Conservation (phyloP, 2,797 vertebrate genomes). For the Mus spretus region DNA sequence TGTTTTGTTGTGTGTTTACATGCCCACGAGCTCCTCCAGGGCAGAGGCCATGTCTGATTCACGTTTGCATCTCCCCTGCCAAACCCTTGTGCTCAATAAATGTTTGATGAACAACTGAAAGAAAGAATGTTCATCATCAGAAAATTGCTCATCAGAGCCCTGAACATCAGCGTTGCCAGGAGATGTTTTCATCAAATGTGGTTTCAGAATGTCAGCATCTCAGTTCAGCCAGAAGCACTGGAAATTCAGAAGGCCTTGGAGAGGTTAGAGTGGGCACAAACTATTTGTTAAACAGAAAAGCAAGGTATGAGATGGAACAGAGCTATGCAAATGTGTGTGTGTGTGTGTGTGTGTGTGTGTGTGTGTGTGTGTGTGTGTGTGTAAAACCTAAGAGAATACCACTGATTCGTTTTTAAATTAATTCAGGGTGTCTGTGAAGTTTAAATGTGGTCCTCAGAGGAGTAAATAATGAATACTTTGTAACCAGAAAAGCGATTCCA, state of each 20-base stretch:
- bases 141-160: conserved; percentile 71
- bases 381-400: conserved; percentile 67
- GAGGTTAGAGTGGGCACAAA: conserved; percentile 69
- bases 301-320: conserved; percentile 76
- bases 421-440: conserved; percentile 83
- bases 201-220: conserved; percentile 41
- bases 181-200: conserved; percentile 64
- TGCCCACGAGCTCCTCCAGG: neutral
- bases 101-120: conserved; percentile 78
- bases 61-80: neutral
- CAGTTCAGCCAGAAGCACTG: conserved; percentile 28
- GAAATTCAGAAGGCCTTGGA: conserved; percentile 61
- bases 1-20: conserved; percentile 52
- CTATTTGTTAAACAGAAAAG: conserved; percentile 82
- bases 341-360: too few species aligned
- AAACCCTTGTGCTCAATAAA: conserved; percentile 60
- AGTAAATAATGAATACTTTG: conserved; percentile 86
- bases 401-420: conserved; percentile 86
- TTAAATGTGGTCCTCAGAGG: conserved; percentile 86
- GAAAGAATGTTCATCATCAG: conserved; percentile 73
- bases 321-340: conserved; percentile 81
- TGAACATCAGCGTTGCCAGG: conserved; percentile 34
- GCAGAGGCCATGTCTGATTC: conserved; percentile 28
- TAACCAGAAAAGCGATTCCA: conserved; percentile 79
- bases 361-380: neutral